Evolutionary conservation across 2,113 vertebrate genomes (phyloP).

Genomic region (Accipiter cooperii): DNA sequence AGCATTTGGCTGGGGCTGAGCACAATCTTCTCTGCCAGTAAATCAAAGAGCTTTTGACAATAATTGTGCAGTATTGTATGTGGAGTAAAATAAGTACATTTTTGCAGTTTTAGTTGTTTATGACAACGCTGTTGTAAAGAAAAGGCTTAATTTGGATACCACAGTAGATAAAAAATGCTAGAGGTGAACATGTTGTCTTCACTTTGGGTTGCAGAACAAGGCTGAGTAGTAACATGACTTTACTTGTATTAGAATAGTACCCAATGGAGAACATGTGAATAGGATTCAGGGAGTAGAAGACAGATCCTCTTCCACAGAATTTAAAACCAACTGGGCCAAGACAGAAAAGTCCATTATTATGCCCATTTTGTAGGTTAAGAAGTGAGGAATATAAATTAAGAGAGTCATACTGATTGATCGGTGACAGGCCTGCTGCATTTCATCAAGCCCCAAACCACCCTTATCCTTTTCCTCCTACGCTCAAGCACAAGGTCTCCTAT

Average conservation of each 20-base stretch:
- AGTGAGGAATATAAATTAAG: neutral
- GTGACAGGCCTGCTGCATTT: neutral
- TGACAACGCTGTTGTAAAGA: neutral
- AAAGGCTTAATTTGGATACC: neutral
- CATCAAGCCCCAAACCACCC: neutral
- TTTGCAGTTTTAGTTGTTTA: neutral
- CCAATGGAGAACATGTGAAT: neutral
- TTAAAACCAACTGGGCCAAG: neutral
- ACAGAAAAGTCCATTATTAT: neutral
- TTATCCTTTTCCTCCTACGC: neutral
- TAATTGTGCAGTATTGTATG: neutral
- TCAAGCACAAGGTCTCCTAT: neutral
- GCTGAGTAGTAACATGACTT: neutral
- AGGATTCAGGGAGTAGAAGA: neutral
- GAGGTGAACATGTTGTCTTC: neutral
- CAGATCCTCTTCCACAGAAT: neutral
- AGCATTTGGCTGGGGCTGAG: neutral
- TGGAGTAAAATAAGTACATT: neutral
- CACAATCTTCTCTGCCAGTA: neutral
- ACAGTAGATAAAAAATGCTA: neutral
- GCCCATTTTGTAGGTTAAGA: neutral
- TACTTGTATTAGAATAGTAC: neutral
- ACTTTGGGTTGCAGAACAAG: neutral
- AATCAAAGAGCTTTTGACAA: conserved; percentile 33
- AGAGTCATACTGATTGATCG: neutral